Evolutionary conservation across 2,888 invertebrate species (phyloP).

Genomic region (Leptopilina syphax): DNA sequence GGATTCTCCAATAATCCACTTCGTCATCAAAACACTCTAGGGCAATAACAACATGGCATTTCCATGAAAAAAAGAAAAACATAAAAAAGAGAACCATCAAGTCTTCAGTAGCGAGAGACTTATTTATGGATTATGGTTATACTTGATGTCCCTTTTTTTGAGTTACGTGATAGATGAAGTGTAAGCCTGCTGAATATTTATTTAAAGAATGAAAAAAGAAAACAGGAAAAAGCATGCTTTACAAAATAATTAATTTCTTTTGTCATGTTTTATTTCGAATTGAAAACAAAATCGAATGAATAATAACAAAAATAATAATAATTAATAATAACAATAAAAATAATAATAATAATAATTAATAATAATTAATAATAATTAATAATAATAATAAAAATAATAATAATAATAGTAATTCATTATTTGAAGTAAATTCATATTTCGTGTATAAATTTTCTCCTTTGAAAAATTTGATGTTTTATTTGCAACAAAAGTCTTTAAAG

Average conservation of each 20-base stretch:
- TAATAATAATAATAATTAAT: too few relatives aligned
- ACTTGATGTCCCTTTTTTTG: not conserved
- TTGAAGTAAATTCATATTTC: too few relatives aligned
- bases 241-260: too few relatives aligned
- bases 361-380: too few relatives aligned
- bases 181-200: slow-evolving; percentile 16
- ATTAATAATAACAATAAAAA: too few relatives aligned
- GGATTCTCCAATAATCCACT: slow-evolving; percentile 50
- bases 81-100: slow-evolving; percentile 34
- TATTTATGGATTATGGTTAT: slow-evolving; percentile 23
- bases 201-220: not conserved
- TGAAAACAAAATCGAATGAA: too few relatives aligned
- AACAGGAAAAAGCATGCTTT: not conserved
- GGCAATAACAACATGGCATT: slow-evolving; percentile 40
- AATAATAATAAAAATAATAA: too few relatives aligned
- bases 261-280: not conserved
- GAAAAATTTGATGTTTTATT: slow-evolving; percentile 13
- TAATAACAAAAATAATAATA: too few relatives aligned
- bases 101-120: slow-evolving; percentile 30
- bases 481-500: slow-evolving; percentile 52
- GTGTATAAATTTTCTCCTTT: not conserved
- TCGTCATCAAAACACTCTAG: slow-evolving; percentile 55
- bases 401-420: too few relatives aligned
- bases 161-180: slow-evolving; percentile 13
- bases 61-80: slow-evolving; percentile 38